phyloP scores from a whole-genome alignment of 2,888 invertebrate species.

The Chromoteleia sp. region DNA sequence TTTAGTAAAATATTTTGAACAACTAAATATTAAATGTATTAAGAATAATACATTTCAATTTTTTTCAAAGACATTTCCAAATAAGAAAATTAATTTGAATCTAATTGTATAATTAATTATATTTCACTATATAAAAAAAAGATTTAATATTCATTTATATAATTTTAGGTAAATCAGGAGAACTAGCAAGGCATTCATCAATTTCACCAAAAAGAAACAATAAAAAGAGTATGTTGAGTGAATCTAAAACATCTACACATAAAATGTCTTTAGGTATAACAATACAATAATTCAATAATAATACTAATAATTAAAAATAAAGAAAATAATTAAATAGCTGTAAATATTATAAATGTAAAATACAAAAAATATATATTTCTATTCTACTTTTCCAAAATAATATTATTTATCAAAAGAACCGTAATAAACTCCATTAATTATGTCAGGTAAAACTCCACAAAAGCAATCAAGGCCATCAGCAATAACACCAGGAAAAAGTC shows the following conservation, averaged over 20 bases:
- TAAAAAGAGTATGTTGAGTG: constrained; percentile 26
- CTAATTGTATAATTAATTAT: no score
- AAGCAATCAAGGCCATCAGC: constrained; percentile 22
- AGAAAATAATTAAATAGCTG: neutral
- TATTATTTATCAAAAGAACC: no score
- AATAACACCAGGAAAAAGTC: constrained; percentile 44
- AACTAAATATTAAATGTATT: no score
- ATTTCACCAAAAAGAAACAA: constrained; percentile 41
- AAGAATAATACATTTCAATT: no score
- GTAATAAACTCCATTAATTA: no score
- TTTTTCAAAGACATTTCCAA: no score
- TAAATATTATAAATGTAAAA: no score
- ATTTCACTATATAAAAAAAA: no score
- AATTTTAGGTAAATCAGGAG: constrained; percentile 25
- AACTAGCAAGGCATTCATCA: constrained; percentile 12
- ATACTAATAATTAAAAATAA: neutral
- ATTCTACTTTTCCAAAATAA: no score
- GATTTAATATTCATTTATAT: neutral
- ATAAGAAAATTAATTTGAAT: no score
- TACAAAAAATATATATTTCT: no score
- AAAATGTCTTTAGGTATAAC: constrained; percentile 50
- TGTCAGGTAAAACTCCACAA: constrained; percentile 57
- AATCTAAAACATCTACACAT: constrained; percentile 10
- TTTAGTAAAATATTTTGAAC: no score
- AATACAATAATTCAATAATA: neutral